A percentile compares a stretch with the other conserved stretches of the same genome.
phyloP scores from a whole-genome alignment of 2,797 vertebrate species.

The Sebastes vulpes region DNA sequence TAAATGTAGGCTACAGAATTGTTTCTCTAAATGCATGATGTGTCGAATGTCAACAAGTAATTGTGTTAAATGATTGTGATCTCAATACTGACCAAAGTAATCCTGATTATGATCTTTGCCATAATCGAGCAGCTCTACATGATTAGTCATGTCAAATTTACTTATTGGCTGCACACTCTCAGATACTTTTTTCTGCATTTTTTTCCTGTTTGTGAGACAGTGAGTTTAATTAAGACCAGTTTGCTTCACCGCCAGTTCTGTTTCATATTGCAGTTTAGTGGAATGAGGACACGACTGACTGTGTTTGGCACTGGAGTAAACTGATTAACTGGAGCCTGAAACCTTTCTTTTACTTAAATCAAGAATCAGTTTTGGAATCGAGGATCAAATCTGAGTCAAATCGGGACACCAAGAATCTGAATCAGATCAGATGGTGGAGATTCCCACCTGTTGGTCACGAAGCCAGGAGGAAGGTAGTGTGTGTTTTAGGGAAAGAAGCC shows the following conservation, averaged over 20 bases:
- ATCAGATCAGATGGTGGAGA: too few relatives aligned
- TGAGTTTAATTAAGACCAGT: not conserved
- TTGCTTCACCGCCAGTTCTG: not conserved
- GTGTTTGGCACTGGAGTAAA: too few relatives aligned
- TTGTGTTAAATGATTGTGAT: not conserved
- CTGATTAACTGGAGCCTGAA: too few relatives aligned
- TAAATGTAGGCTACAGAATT: too few relatives aligned
- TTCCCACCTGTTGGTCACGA: fast-evolving
- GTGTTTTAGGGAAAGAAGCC: not conserved
- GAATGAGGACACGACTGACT: not conserved
- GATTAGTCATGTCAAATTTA: not conserved
- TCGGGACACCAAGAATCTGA: fast-evolving
- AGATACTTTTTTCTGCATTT: too few relatives aligned
- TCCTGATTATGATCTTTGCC: too few relatives aligned
- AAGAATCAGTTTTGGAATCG: not conserved
- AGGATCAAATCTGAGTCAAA: not conserved
- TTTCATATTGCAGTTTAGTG: not conserved
- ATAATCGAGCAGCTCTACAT: not conserved
- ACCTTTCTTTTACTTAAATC: not conserved
- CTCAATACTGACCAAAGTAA: not conserved
- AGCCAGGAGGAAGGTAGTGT: not conserved
- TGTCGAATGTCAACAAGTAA: too few relatives aligned
- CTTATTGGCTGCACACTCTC: not conserved
- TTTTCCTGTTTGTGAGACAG: not conserved
- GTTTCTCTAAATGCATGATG: too few relatives aligned